A percentile compares a stretch with the other conserved stretches of the same genome.
Conservation (phyloP, 2,797 vertebrate species). For the Cichlasoma orientale region DNA sequence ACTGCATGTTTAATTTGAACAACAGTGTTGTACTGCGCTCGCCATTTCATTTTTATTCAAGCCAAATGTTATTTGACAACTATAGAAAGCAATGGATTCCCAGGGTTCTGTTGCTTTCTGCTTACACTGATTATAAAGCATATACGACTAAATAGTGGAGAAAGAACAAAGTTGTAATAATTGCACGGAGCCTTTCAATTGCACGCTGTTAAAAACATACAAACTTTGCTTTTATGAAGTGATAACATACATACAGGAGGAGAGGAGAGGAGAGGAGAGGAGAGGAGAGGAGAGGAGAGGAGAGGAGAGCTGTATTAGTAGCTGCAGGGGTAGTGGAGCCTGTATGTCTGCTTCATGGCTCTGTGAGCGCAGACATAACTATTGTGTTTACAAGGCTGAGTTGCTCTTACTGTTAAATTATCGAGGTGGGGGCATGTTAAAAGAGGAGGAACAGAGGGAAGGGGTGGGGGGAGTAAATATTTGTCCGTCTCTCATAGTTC, state of each 20-base stretch:
- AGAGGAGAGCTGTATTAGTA: constrained; percentile 50
- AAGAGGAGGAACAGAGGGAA: constrained; percentile 49
- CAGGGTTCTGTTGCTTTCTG: not conserved
- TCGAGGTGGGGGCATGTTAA: constrained; percentile 66
- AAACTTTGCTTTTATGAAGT: not conserved
- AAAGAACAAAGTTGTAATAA: not conserved
- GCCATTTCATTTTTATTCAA: not conserved
- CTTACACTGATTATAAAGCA: not conserved
- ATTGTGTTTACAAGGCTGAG: constrained; percentile 84
- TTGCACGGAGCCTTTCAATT: not conserved
- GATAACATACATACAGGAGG: not conserved
- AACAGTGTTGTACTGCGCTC: too few relatives aligned
- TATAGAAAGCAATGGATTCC: constrained; percentile 10
- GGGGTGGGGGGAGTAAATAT: constrained; percentile 58
- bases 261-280: not conserved
- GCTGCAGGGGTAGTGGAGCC: constrained; percentile 77
- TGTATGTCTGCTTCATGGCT: constrained; percentile 83
- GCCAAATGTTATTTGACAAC: constrained; percentile 15
- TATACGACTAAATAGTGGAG: constrained; percentile 7
- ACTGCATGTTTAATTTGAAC: not conserved
- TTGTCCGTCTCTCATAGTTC: constrained; percentile 77
- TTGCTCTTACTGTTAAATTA: constrained; percentile 83
- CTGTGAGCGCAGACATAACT: constrained; percentile 82
- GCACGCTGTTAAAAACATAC: not conserved
- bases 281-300: not conserved